These are phyloP conservation scores for Drosophila merina DNA, from an alignment of 2,888 invertebrate species.

Conservation along the genomic window DNA sequence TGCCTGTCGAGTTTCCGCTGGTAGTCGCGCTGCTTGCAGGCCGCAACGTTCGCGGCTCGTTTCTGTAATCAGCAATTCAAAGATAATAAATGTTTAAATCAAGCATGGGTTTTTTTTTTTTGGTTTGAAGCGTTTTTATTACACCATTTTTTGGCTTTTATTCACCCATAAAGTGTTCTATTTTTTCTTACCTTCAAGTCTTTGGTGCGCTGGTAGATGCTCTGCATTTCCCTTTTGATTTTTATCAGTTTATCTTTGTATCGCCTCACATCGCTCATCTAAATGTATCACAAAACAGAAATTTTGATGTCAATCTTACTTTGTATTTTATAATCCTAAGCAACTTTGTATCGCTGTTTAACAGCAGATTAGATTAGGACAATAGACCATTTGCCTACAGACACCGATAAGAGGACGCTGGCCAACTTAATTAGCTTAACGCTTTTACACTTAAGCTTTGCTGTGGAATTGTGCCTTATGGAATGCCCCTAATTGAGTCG, in stretches of 20 bases:
- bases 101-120: slow-evolving; percentile 37
- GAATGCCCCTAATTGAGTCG: slow-evolving; percentile 9
- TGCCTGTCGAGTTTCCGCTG: slow-evolving; percentile 81
- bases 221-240: slow-evolving; percentile 83
- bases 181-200: slow-evolving; percentile 78
- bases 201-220: slow-evolving; percentile 82
- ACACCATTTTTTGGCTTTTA: slow-evolving; percentile 25
- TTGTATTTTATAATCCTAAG: slow-evolving; percentile 8
- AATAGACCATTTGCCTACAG: slow-evolving; percentile 1
- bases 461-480: slow-evolving; percentile 11
- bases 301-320: slow-evolving; percentile 1
- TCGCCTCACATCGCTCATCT: slow-evolving; percentile 81
- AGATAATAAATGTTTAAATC: slow-evolving; percentile 36
- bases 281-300: slow-evolving; percentile 3
- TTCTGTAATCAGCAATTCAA: slow-evolving; percentile 74
- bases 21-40: slow-evolving; percentile 82
- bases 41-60: slow-evolving; percentile 81
- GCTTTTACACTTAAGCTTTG: background rate
- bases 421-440: slow-evolving; percentile 14
- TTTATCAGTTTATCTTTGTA: slow-evolving; percentile 81
- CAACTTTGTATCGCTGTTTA: slow-evolving; percentile 14
- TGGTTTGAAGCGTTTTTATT: slow-evolving; percentile 39
- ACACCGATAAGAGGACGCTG: slow-evolving; percentile 28
- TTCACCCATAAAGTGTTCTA: slow-evolving; percentile 47
- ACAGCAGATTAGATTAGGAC: slow-evolving; percentile 30